phyloP scores from a whole-genome alignment of 2,113 vertebrate species.

The human region GRCh38 chr7:3559001-3559500 shows the following conservation, averaged over 20 bases:
- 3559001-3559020: background rate
- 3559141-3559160: background rate
- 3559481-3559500: background rate
- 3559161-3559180: background rate
- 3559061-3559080: background rate
- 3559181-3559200: background rate
- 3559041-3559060: background rate
- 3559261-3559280: background rate
- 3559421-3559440: background rate
- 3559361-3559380: background rate
- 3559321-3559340: background rate
- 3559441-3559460: background rate
- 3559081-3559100: background rate
- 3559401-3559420: background rate
- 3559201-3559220: background rate
- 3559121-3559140: background rate
- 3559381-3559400: background rate
- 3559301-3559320: background rate
- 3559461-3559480: background rate
- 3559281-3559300: fast-evolving
- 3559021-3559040: background rate
- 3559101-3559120: background rate
- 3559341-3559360: background rate
- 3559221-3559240: background rate
- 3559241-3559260: background rate